Base-by-base conservation (phyloP, 2,113 vertebrate species). In the Forbesichthys papilliferus region DNA sequence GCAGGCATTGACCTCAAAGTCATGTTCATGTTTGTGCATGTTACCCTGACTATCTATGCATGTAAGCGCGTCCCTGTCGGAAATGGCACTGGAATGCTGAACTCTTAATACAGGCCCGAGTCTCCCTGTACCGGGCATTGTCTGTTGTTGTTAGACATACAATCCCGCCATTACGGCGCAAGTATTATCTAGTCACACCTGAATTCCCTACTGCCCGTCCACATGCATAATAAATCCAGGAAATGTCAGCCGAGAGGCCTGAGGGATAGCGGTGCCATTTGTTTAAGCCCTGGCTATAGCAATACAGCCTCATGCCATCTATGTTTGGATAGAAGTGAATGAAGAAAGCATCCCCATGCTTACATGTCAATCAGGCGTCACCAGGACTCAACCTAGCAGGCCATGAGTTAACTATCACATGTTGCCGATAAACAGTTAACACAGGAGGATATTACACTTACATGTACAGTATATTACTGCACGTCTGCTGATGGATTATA, bases 291-390 rank as follows among this genome's bases (percentile, higher is more conserved):
- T 78, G 79, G 80, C 83, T 86, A 27, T 27, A 54, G 82, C 65
- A 74, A 84, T 85, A 69, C 86, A 79, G 85, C 83, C 80, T 20
- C 16, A 80, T 84, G 79, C 70, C 84, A 78, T 81, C 82, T 82
- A 87, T 91, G 88, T 91, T 91, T 91, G 87, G 81, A 88, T 89
- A 90, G 88, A 86, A 91, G 88, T 91, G 80, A 91, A 89, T 89
- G 81, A 91, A 90, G 84, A 87, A 86, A 88, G 79, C 77, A 84
- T 81, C 74, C 67, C 16, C 13, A 51, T 73, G 53, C 74, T 81
- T 81, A 88, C 84, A 87, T 89, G 84, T 86, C 85, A 88, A 90
- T 88, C 81, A 82, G 82, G 73, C 75, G 63, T 87, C 85, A 81
- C 82, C 81, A 79, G 77, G 69, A 77, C 64, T 73, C 74, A 84